Base-by-base conservation (phyloP, 53 echinoderm and acorn worm genomes). In the Holothuria scabra region DNA sequence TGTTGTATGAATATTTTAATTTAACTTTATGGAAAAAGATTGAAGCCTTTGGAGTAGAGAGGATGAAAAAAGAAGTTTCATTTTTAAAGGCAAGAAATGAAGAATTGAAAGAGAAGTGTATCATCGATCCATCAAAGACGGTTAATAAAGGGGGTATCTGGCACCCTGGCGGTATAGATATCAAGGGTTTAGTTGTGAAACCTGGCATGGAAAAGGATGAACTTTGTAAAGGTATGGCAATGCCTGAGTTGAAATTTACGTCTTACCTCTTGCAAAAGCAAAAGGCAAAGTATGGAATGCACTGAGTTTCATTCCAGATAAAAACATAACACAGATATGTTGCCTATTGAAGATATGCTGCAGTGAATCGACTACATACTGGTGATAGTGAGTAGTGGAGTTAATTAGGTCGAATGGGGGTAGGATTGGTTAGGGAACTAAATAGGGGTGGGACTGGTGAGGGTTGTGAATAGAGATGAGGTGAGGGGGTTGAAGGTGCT, bases 1-100 rank as follows among this genome's bases (percentile, higher is more conserved):
- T 86, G 66, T 83, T 97, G 6, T 97, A 97, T 62, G 60, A 90
- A 10, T 72, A 65, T 63, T 97, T 94, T 80, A 97, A 97, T 60
- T 21, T 58, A 29, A 94, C 94, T 21, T 89, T 97, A 38, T 94
- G 94, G 94, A 41, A 63, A 25, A 94, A 92, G 25, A 84, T 97
- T n/a, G 59, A 74, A 23, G 88, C 31, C 11, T 97, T 94, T 74
- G 97, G 94, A 1, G 64, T 86, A 34, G 91, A 97, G 22, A 84
- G 82, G 56, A 94, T 97, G 94, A 59, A 37, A 19, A 18, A 41
- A 30, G 94, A 97, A 65, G 93, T 94, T 19, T 61, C 60, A 8
- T 55, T 84, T 34, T 67, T 97, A 11, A 65, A 70, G n/a, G 48
- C 67, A 26, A 79, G 84, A 84, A 94, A 88, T 16, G 5, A 87